Evolutionary conservation across 2,797 vertebrate species (phyloP), one percentile per base, ranked within the genome.

Genomic region (Momotus momota): DNA sequence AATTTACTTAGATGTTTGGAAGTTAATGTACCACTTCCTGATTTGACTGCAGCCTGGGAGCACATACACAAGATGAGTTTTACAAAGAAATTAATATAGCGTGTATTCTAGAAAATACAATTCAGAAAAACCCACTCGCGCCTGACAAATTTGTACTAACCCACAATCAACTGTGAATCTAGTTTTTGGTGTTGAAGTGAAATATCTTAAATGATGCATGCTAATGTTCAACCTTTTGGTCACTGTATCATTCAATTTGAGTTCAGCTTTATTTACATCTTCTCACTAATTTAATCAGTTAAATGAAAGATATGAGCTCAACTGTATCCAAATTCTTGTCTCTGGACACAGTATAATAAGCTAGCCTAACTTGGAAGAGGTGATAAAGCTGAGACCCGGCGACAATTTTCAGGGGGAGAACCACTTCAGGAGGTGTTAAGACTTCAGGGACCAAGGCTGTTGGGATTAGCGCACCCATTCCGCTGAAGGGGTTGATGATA

Each of bases 131-230:
- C 86, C 74, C 78, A 92, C 88, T 82, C 90, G 90, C 43, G 16
- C 81, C 81, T 87, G 91, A 94, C 88, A 93, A 96, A 95, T 91
- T 96, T 92, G 78, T 96, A 94, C 90, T 96, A 96, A 96, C 61
- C 49, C 94, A 92, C 96, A 78, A 91, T 62, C 90, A 80, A 75
- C 94, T 96, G 94, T 97, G 96, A 95, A 94, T 95, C 90, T 96
- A 69, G 94, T 92, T 93, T 83, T 94, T 95, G 95, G 81, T 97
- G 96, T 95, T 97, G 91, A 96, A 96, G 95, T 96, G 95, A 96
- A 94, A n/a, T 96, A 95, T 62, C 90, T 94, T 92, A 93, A 90
- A 87, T 58, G 92, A 94, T 96, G 94, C 96, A 97, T 97, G 96
- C 95, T 96, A 72, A 92, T 25, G 33, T 96, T 94, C 92, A 95